Evolutionary conservation across 2,888 invertebrate species (phyloP), one percentile per base, ranked within the genome.

Genomic region (Luffia ferchaultella): DNA sequence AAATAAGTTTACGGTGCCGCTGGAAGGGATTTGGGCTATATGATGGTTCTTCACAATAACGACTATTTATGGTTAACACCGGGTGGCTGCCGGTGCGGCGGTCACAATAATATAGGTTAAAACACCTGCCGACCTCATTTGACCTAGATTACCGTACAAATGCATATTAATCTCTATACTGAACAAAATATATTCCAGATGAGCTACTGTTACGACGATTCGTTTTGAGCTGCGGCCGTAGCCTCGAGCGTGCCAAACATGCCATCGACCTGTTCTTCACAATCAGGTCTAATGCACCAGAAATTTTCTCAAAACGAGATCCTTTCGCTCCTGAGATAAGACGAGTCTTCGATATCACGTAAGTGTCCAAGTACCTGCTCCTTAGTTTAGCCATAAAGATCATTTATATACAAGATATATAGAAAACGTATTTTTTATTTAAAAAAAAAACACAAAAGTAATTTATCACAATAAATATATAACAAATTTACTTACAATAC

Each of bases 271-370:
- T 83, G 48, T 86, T 85, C 73, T 89, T 86, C 68, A 88, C 87
- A 1, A 73, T 89, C 48, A 76, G 89, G 1, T 76, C 85, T 0
- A 85, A 85, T 45, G 83, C 86, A 0, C 88, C 88, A 0, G 89
- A 89, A 60, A 74, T 89, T 53, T 89, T 89, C 68, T 75, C 74
- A 50, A 85, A 87, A 49, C 69, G 89, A 16, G 88, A 89, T 60
- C 88, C 88, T 0, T 70, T 76, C 56, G 65, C 85, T 1, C 71
- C 76, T 1, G 80, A 79, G 56, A 84, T 89, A 18, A 73, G 78
- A 60, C 74, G 85, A 42, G 74, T 86, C 15, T 86, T 88, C 56
- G 74, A 86, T 54, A 66, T 85, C 51, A 83, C 87, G 89, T 89
- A 66, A 73, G 85, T 70, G 45, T 41, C 19, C 40, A 42, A 40